These are phyloP conservation scores for Chaitophorus viminalis DNA, from an alignment of 2,888 invertebrate species.

Conservation along the genomic window DNA sequence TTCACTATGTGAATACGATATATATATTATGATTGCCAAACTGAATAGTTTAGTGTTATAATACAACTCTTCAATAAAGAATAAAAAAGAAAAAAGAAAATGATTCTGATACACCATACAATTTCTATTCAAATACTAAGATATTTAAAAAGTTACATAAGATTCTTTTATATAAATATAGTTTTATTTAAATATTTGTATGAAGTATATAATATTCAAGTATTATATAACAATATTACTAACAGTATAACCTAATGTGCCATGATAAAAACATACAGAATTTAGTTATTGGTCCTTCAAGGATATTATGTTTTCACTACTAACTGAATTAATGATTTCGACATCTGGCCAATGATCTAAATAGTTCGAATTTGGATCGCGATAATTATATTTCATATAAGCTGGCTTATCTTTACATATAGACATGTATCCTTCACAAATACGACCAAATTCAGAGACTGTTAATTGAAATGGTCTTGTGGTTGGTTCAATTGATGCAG, in stretches of 20 bases:
- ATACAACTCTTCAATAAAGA: too few species aligned
- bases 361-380: constrained; percentile 29
- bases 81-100: too few species aligned
- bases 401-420: constrained; percentile 69
- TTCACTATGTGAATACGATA: too few species aligned
- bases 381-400: constrained; percentile 64
- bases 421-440: constrained; percentile 81
- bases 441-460: constrained; percentile 80
- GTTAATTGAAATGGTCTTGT: constrained; percentile 79
- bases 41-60: too few species aligned
- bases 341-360: constrained; percentile 48
- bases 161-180: not conserved
- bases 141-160: not conserved
- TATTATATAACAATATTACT: not conserved
- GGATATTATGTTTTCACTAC: constrained; percentile 65
- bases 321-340: constrained; percentile 63
- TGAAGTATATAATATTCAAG: not conserved
- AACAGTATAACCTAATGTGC: constrained; percentile 37
- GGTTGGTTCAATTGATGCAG: constrained; percentile 78
- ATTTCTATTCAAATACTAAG: too few species aligned
- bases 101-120: too few species aligned
- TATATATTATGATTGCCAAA: too few species aligned
- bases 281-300: constrained; percentile 62
- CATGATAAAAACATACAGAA: not conserved
- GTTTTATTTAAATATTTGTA: constrained; percentile 17